Percentiles rank a stretch among this genome's conserved stretches.
Evolutionary conservation across 2,888 invertebrate genomes (phyloP).

Genomic region (Gandaritis pyraliata): DNA sequence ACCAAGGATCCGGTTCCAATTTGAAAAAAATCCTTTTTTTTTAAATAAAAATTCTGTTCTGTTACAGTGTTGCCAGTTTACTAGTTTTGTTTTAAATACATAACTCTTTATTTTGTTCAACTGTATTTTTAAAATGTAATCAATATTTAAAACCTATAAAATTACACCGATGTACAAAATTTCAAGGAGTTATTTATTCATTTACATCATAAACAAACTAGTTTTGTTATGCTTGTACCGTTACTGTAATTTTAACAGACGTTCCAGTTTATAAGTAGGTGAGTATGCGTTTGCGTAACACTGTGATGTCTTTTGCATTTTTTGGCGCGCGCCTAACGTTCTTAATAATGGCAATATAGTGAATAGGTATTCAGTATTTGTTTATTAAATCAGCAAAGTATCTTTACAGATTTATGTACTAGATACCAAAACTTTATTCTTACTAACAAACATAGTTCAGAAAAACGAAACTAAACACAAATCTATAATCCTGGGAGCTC

Average conservation of each 20-base stretch:
- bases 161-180: no score
- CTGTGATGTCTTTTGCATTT: constrained; percentile 19
- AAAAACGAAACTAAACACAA: no score
- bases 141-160: no score
- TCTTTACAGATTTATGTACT: no score
- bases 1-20: constrained; percentile 33
- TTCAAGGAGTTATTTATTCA: constrained; percentile 19
- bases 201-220: constrained; percentile 36
- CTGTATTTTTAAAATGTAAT: no score
- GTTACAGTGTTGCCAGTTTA: constrained; percentile 16
- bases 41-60: no score
- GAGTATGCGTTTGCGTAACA: constrained; percentile 23
- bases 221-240: constrained; percentile 26
- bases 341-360: neutral
- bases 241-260: constrained; percentile 31
- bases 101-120: no score
- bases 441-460: no score
- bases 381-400: no score
- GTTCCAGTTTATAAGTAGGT: constrained; percentile 37
- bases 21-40: constrained; percentile 11
- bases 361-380: neutral
- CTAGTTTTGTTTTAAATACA: neutral
- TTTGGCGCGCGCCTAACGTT: constrained; percentile 11
- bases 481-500: no score
- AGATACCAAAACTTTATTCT: no score